These are phyloP conservation scores for Euspilapteryx auroguttella DNA, from an alignment of 2,888 invertebrate genomes.

Conservation along the genomic window DNA sequence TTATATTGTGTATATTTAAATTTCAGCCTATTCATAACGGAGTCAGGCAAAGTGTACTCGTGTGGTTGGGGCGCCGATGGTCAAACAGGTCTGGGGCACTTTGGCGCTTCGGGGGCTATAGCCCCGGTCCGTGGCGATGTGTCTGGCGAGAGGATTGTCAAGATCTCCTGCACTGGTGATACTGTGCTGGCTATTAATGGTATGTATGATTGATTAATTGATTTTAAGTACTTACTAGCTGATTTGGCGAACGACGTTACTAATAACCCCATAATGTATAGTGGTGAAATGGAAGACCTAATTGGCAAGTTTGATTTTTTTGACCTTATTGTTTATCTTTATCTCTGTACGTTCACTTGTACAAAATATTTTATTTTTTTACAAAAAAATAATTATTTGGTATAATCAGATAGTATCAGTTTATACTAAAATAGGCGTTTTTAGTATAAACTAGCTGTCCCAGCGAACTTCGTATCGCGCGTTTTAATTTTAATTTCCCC, in stretches of 20 bases:
- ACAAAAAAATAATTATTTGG: too few species aligned
- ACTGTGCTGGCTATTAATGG: constrained; percentile 88
- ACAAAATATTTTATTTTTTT: too few species aligned
- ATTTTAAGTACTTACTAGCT: background rate
- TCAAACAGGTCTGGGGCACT: constrained; percentile 83
- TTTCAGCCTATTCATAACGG: constrained; percentile 74
- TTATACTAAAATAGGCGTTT: too few species aligned
- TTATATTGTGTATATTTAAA: too few species aligned
- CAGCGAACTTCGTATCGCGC: too few species aligned
- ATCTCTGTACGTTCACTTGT: too few species aligned
- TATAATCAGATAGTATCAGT: too few species aligned
- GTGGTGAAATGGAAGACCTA: too few species aligned
- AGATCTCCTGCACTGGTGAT: constrained; percentile 79
- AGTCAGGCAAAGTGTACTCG: constrained; percentile 77
- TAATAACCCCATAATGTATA: background rate
- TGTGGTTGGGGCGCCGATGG: constrained; percentile 97
- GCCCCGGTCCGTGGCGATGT: constrained; percentile 78
- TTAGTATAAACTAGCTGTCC: too few species aligned
- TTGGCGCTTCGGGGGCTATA: constrained; percentile 61
- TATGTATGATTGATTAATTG: constrained; percentile 25
- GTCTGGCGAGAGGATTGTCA: constrained; percentile 76
- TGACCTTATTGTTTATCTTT: too few species aligned
- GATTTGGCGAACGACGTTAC: background rate
- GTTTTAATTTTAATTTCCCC: too few species aligned
- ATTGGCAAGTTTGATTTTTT: too few species aligned